Evolutionary conservation across 1,140 invertebrate species (phyloP), one percentile per base, ranked within the genome.

Genomic region (Cataglyphis hispanica): DNA sequence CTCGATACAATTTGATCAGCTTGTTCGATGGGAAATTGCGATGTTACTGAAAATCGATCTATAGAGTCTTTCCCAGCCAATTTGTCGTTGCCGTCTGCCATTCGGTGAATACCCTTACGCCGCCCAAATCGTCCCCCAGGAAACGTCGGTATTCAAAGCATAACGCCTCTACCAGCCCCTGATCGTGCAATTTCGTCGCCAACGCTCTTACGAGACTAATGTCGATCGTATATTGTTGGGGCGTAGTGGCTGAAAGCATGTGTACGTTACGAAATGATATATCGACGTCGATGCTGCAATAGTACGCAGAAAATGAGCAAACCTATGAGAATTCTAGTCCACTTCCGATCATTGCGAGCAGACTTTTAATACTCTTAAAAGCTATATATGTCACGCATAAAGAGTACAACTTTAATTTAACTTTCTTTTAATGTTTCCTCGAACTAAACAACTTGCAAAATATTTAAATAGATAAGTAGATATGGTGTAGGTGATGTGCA

Each of bases 151-250:
- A 91, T 93, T 94, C 87, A 89, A 84, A 78, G 66, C 85, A 78
- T 56, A 91, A 91, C 93, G 92, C 91, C 91, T 91, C 86, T 81
- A 61, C 89, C 75, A 74, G 77, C 86, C 87, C 88, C 76, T 84
- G 67, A 89, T 87, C 86, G 81, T 86, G 85, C 89, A 92, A 92
- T 92, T 92, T 91, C 83, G 77, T 85, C 75, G 86, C 34, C 75
- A 76, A 83, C 88, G 86, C 84, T 88, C 75, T 92, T 90, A 81
- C 70, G 84, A 86, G 75, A 90, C 86, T 91, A 92, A 93, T 89
- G 87, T 85, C 84, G 86, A 90, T 86, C 87, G 81, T 91, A 92
- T 91, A 93, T 93, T 89, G 88, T 92, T 56, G 77, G 86, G 89
- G 91, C 86, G 88, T 89, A 90, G 89, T 85, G 74, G 50, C 16